Percentiles rank a stretch among this genome's conserved stretches.
Evolutionary conservation across 2,888 invertebrate species (phyloP).

Genomic region (Rotaria sp.): DNA sequence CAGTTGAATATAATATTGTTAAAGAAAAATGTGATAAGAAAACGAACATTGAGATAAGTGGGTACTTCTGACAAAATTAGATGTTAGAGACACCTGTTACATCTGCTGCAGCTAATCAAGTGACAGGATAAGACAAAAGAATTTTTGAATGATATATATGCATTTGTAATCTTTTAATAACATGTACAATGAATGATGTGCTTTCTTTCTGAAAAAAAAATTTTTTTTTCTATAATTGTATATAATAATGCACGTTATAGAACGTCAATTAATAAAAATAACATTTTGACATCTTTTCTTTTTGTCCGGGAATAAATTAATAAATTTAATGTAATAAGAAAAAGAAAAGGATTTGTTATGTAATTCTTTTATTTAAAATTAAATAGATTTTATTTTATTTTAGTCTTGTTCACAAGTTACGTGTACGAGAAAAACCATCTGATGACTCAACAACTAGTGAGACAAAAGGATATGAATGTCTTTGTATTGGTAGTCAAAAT

Average conservation of each 20-base stretch:
- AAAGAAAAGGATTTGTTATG: too few relatives aligned
- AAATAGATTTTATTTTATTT: neutral
- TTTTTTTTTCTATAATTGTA: too few relatives aligned
- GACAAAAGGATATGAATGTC: neutral
- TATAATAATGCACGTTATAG: neutral
- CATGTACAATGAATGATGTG: too few relatives aligned
- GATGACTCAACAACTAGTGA: neutral
- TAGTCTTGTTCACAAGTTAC: conserved; percentile 16
- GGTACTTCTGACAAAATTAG: neutral
- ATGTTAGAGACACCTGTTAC: neutral
- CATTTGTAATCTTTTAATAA: neutral
- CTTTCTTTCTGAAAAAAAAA: too few relatives aligned
- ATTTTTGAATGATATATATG: neutral
- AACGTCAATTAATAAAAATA: neutral
- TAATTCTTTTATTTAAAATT: too few relatives aligned
- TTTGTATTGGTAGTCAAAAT: conserved; percentile 27
- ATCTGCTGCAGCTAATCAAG: neutral
- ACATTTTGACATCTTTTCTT: too few relatives aligned
- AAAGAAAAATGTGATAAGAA: neutral
- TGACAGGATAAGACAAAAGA: neutral
- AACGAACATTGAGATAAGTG: neutral
- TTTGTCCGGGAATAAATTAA: neutral
- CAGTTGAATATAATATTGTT: neutral
- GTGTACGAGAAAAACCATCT: neutral
- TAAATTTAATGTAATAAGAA: neutral